Conservation (phyloP, 2,113 vertebrate genomes). For the Sturnira hondurensis region DNA sequence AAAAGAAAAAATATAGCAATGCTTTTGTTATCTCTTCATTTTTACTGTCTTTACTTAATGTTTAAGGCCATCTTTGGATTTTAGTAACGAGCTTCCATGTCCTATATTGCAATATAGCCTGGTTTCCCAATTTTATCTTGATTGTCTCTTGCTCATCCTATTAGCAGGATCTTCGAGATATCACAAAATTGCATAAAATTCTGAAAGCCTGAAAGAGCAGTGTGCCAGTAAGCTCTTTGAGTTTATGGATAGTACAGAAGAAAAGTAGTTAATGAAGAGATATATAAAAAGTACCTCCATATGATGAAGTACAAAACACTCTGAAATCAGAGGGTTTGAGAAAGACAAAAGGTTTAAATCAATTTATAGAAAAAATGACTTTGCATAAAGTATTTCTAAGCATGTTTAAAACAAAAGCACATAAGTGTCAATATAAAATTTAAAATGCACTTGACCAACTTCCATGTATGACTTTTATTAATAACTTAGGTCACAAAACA, state of each 20-base stretch:
- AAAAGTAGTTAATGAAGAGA: not conserved
- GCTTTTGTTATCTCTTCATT: not conserved
- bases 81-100: slow-evolving; percentile 2
- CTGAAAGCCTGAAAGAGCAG: slow-evolving; percentile 9
- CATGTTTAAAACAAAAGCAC: not conserved
- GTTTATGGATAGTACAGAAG: slow-evolving; percentile 31
- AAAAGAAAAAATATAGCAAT: not conserved
- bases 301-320: not conserved
- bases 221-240: not conserved
- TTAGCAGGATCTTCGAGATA: not conserved
- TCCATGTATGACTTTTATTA: not conserved
- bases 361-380: not conserved
- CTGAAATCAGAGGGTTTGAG: not conserved
- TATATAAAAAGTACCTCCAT: not conserved
- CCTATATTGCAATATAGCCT: not conserved
- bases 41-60: slow-evolving; percentile 25
- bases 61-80: not conserved
- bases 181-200: slow-evolving; percentile 29
- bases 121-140: slow-evolving; percentile 43
- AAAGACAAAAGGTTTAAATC: not conserved
- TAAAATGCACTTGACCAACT: not conserved
- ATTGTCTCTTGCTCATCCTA: not conserved
- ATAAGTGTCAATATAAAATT: not conserved
- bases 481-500: slow-evolving; percentile 1
- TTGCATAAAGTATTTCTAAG: not conserved